Percentiles rank a stretch among this genome's conserved stretches.
Evolutionary conservation across 2,797 vertebrate species (phyloP).

Genomic region (Cyprinella venusta): DNA sequence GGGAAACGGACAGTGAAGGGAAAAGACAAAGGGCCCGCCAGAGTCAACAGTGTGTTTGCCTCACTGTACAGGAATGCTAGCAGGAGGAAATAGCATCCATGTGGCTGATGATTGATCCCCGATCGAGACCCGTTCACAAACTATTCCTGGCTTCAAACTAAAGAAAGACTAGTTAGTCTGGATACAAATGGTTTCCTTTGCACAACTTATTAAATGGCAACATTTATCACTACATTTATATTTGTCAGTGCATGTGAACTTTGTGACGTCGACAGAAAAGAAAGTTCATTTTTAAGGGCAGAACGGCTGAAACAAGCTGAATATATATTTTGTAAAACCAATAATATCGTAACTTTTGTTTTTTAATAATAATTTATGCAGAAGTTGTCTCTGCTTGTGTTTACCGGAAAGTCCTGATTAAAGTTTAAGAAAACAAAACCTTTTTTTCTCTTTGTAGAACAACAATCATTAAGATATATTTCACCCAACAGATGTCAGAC

Average conservation of each 20-base stretch:
- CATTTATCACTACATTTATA: not conserved
- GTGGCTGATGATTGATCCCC: constrained; percentile 28
- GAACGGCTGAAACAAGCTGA: not conserved
- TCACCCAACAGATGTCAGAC: not conserved
- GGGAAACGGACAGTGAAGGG: constrained; percentile 14
- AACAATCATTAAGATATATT: not conserved
- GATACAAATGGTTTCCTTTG: not conserved
- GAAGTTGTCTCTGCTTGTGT: not conserved
- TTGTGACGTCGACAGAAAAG: not conserved
- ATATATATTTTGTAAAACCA: not conserved
- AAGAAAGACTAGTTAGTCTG: not conserved
- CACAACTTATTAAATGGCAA: not conserved
- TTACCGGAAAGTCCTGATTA: not conserved
- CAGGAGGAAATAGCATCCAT: constrained; percentile 57
- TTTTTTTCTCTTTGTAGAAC: not conserved
- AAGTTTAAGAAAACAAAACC: not conserved
- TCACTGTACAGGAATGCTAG: constrained; percentile 59
- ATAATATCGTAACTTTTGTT: not conserved
- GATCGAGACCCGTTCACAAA: constrained; percentile 21
- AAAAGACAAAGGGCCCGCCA: constrained; percentile 42
- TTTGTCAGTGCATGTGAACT: not conserved
- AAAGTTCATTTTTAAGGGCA: not conserved
- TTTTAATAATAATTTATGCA: not conserved
- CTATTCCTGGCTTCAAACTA: not conserved
- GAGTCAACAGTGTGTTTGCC: constrained; percentile 61